phyloP scores from a whole-genome alignment of 2,888 invertebrate genomes.

The Rhorus exstirpatorius region DNA sequence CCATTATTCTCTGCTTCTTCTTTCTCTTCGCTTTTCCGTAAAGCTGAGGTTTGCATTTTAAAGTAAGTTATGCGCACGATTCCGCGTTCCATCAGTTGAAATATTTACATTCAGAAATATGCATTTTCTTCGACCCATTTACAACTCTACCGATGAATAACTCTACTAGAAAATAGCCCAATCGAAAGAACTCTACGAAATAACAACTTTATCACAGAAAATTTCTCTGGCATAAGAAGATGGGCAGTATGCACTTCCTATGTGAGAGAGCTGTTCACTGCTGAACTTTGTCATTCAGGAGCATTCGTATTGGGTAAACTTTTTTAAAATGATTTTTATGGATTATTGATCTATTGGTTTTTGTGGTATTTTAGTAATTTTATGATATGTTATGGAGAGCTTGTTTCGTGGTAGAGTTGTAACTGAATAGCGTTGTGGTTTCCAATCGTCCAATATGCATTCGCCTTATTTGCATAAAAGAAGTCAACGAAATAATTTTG shows the following conservation, averaged over 20 bases:
- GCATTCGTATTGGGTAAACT: not conserved
- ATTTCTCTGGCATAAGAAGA: too few relatives aligned
- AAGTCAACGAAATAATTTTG: not conserved
- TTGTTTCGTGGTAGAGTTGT: not conserved
- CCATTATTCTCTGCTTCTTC: conserved; percentile 12
- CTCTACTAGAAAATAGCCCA: too few relatives aligned
- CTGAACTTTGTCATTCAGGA: too few relatives aligned
- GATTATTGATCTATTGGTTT: too few relatives aligned
- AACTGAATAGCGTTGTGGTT: too few relatives aligned
- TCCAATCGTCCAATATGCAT: too few relatives aligned
- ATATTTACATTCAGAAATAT: not conserved
- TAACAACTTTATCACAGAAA: too few relatives aligned
- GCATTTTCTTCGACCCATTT: not conserved
- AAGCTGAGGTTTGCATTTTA: conserved; percentile 24
- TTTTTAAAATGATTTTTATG: not conserved
- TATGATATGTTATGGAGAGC: not conserved
- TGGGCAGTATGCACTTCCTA: too few relatives aligned
- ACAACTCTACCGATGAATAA: not conserved
- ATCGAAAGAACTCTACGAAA: too few relatives aligned
- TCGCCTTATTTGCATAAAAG: too few relatives aligned
- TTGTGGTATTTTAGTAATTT: too few relatives aligned
- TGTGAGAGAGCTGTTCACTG: not conserved
- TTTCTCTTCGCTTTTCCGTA: not conserved
- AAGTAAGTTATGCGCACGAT: not conserved
- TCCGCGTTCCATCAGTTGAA: not conserved